Evolutionary conservation across 2,888 invertebrate genomes (phyloP).

Genomic region (Argyra leucocephala): DNA sequence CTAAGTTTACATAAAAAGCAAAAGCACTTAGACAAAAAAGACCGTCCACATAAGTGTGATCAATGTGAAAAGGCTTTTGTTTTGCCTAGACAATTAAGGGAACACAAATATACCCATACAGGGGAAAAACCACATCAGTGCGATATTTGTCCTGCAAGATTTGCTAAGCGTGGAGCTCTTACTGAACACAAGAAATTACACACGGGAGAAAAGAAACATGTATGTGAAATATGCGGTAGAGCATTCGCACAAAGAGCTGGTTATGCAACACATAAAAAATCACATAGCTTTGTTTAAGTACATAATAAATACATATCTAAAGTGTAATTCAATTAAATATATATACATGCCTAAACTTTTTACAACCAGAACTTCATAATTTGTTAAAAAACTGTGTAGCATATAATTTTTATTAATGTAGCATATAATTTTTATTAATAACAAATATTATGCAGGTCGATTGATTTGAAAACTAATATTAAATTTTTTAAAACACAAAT

Average conservation of each 20-base stretch:
- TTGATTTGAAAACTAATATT: too few relatives aligned
- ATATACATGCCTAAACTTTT: too few relatives aligned
- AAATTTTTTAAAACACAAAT: too few relatives aligned
- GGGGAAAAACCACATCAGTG: not conserved
- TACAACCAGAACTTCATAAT: too few relatives aligned
- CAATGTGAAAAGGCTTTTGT: not conserved
- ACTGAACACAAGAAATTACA: not conserved
- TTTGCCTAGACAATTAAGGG: not conserved
- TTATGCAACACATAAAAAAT: not conserved
- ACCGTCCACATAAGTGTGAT: constrained; percentile 5
- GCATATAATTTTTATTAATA: too few relatives aligned
- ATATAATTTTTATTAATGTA: too few relatives aligned
- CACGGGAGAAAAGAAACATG: not conserved
- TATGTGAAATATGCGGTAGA: not conserved
- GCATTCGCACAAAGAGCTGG: not conserved
- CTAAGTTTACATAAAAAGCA: constrained; percentile 4
- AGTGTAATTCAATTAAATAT: too few relatives aligned
- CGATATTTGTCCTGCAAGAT: not conserved
- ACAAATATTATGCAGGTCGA: too few relatives aligned
- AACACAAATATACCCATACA: not conserved
- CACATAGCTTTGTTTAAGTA: not conserved
- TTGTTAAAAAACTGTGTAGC: too few relatives aligned
- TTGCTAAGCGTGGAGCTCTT: not conserved
- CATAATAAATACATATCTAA: too few relatives aligned
- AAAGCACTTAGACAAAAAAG: not conserved